phyloP scores from a whole-genome alignment of 1,140 invertebrate species.

The Goniozus legneri region DNA sequence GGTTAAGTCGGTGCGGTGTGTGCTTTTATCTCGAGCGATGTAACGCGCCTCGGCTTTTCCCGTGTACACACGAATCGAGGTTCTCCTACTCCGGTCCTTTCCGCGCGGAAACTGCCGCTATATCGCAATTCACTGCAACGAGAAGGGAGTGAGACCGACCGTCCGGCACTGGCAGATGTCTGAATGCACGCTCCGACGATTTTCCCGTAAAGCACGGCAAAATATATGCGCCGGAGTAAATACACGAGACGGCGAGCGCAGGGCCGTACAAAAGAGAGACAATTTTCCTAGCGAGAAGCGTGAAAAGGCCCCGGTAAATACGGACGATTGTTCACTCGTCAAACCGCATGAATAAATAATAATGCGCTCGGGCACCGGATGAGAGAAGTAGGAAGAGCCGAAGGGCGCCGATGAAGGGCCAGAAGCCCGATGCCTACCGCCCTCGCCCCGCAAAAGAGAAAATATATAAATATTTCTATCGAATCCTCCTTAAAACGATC shows the following conservation, averaged over 20 bases:
- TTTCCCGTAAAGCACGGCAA: conserved; percentile 19
- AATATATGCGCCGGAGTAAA: conserved; percentile 25
- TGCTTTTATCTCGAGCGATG: too few species aligned
- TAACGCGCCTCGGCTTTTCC: too few species aligned
- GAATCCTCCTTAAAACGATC: conserved; percentile 39
- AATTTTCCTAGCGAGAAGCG: conserved; percentile 32
- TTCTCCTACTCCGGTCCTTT: too few species aligned
- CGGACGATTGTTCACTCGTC: conserved; percentile 44
- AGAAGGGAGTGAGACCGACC: too few species aligned
- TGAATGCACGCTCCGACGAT: conserved; percentile 16
- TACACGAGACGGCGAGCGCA: conserved; percentile 14
- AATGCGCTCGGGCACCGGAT: conserved; percentile 20
- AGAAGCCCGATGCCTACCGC: too few species aligned
- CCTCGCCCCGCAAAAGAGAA: conserved; percentile 20
- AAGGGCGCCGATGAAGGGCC: too few species aligned
- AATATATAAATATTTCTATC: conserved; percentile 51
- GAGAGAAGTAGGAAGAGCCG: conserved; percentile 12
- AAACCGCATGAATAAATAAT: conserved; percentile 47
- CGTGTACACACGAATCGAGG: too few species aligned
- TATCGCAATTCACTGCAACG: too few species aligned
- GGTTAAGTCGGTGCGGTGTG: too few species aligned
- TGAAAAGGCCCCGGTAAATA: conserved; percentile 42
- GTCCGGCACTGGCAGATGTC: conserved; percentile 30
- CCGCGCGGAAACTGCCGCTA: too few species aligned
- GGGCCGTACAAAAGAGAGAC: conserved; percentile 27